A percentile compares a stretch with the other conserved stretches of the same genome.
phyloP scores from a whole-genome alignment of 2,113 vertebrate species.

The Larimichthys crocea region DNA sequence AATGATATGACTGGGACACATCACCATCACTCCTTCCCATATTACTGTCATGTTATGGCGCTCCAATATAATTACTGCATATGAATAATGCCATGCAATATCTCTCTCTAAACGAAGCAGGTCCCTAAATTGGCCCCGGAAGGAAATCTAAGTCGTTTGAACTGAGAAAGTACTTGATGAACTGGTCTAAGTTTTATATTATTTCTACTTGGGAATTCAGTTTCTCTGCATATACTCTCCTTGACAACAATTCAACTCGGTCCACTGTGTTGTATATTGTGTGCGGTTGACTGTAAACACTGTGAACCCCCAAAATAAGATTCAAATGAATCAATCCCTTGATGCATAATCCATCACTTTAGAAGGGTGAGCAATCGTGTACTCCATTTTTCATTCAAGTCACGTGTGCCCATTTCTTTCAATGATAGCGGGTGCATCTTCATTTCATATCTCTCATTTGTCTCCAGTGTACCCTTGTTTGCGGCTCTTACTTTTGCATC shows the following conservation, averaged over 20 bases:
- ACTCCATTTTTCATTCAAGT: constrained; percentile 1
- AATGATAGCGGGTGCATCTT: not conserved
- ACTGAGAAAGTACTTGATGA: constrained; percentile 79
- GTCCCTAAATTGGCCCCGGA: constrained; percentile 77
- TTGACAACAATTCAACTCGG: constrained; percentile 39
- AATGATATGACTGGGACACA: constrained; percentile 89
- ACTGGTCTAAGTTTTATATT: constrained; percentile 73
- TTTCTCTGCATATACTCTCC: constrained; percentile 48
- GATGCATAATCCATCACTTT: not conserved
- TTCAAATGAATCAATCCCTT: constrained; percentile 13
- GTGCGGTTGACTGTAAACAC: not conserved
- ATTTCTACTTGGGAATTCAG: constrained; percentile 55
- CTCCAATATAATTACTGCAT: constrained; percentile 87
- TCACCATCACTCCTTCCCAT: constrained; percentile 88
- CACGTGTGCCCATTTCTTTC: not conserved
- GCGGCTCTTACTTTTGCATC: constrained; percentile 6
- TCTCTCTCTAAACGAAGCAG: constrained; percentile 79
- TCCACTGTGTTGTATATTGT: not conserved
- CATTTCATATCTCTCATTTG: constrained; percentile 15
- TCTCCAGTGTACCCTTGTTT: not conserved
- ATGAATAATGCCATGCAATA: constrained; percentile 86
- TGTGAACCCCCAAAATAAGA: not conserved
- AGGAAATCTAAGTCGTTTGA: constrained; percentile 74
- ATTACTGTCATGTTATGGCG: constrained; percentile 91
- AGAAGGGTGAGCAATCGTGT: not conserved